Base-by-base conservation (phyloP, 2,888 invertebrate species). In the Leucophenga montana region DNA sequence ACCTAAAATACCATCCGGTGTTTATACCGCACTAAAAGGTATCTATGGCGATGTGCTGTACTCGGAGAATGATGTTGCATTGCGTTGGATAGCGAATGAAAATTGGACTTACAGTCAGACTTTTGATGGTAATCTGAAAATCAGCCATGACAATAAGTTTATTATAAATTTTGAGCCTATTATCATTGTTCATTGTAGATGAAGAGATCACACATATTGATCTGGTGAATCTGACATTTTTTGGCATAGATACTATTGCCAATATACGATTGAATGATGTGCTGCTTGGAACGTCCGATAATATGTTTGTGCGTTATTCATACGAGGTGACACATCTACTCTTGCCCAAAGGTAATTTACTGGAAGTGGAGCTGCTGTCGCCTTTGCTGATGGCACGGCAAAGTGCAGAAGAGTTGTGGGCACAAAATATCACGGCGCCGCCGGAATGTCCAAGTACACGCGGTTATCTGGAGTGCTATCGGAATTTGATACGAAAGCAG, bases 401-500 rank as follows among this genome's bases (percentile, higher is more conserved):
- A 90, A 88, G 77, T 88, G 89, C 69, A 73, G 56, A 73, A 3
- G 33, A 69, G 3, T 46, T 82, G 14, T 70, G 62, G 16, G 79
- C 74, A 89, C 88, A 79, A 11, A 80, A 79, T 14, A 66, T 68
- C 0, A 76, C 44, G 18, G 77, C 89, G 0, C 94, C 95, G 0
- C 97, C 97, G 0, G 89, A 90, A 13, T 97, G 97, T 85, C 94
- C 96, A 0, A 92, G 94, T 0, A 83, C 88, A 0, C 89, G 89
- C 1, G 96, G 96, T 82, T 91, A 95, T 71, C 98, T 98, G 0
- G 97, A 97, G 87, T 98, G 98, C 80, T 96, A 98, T 84, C 94
- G 92, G 3, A 98, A 99, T 89, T 94, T 96, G 88, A 90, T 98
- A 50, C 90, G 97, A 67, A 97, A 97, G 89, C 95, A 96, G 95